Evolutionary conservation across 2,888 invertebrate species (phyloP).

Genomic region (Drosophila cracens): DNA sequence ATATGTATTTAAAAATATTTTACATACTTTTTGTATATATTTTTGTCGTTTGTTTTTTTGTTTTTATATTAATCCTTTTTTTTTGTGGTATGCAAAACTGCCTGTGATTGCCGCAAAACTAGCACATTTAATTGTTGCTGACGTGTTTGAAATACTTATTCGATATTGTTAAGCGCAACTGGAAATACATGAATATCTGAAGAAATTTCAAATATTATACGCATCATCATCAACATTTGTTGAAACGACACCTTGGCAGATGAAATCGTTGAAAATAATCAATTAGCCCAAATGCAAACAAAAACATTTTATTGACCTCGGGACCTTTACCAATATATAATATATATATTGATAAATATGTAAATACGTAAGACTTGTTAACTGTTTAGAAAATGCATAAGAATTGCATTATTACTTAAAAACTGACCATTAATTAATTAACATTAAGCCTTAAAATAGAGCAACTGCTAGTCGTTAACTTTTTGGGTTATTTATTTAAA

Average conservation of each 20-base stretch:
- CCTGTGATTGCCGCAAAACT: slow-evolving; percentile 22
- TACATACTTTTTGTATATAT: slow-evolving; percentile 12
- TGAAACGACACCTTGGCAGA: background rate
- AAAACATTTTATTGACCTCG: background rate
- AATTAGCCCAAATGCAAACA: background rate
- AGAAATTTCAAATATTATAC: background rate
- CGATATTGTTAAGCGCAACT: background rate
- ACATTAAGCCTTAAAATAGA: background rate
- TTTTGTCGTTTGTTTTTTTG: slow-evolving; percentile 1
- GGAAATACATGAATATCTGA: background rate
- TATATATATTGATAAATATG: background rate
- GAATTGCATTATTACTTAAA: background rate
- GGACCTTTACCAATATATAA: background rate
- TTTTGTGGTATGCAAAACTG: slow-evolving; percentile 26
- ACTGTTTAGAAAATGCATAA: background rate
- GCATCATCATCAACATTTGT: background rate
- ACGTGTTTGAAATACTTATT: slow-evolving; percentile 38
- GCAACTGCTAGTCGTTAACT: slow-evolving; percentile 13
- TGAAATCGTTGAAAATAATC: background rate
- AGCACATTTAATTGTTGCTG: slow-evolving; percentile 29
- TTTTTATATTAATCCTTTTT: background rate
- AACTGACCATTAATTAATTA: background rate
- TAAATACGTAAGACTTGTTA: background rate
- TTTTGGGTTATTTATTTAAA: background rate
- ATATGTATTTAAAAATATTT: slow-evolving; percentile 10